Conservation (phyloP, 1,140 invertebrate genomes). For the Acromyrmex charruanus region DNA sequence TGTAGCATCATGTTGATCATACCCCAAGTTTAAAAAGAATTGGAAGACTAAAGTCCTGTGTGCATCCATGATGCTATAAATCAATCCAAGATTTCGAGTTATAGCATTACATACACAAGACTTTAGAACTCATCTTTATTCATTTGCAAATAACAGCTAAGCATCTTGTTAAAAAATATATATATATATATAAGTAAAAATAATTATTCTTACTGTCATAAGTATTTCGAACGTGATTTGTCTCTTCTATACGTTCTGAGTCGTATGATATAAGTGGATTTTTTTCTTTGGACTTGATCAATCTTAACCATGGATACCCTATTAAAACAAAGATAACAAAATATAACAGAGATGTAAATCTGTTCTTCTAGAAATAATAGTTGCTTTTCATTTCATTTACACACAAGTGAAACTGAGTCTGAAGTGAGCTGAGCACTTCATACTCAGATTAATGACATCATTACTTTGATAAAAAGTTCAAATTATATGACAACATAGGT, state of each 20-base stretch:
- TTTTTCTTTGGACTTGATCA: conserved; percentile 73
- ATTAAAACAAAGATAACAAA: background rate
- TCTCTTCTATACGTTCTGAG: conserved; percentile 73
- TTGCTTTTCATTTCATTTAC: too few relatives aligned
- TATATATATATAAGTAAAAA: background rate
- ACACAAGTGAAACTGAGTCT: too few relatives aligned
- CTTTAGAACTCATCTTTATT: background rate
- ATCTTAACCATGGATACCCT: conserved; percentile 81
- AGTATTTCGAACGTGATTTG: conserved; percentile 27
- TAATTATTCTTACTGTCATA: conserved; percentile 51
- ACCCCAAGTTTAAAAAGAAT: too few relatives aligned
- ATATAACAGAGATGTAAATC: background rate
- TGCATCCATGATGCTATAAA: too few relatives aligned
- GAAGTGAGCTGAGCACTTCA: too few relatives aligned
- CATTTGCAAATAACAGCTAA: background rate
- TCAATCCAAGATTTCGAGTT: too few relatives aligned
- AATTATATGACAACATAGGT: too few relatives aligned
- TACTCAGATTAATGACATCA: too few relatives aligned
- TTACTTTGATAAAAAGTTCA: too few relatives aligned
- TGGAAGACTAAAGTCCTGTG: too few relatives aligned
- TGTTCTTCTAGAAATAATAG: background rate
- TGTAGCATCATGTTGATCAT: too few relatives aligned
- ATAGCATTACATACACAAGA: too few relatives aligned
- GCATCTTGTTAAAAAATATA: background rate
- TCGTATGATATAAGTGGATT: conserved; percentile 75